These are phyloP conservation scores for Coptodon rendalli DNA, from an alignment of 2,113 vertebrate species.

Conservation along the genomic window DNA sequence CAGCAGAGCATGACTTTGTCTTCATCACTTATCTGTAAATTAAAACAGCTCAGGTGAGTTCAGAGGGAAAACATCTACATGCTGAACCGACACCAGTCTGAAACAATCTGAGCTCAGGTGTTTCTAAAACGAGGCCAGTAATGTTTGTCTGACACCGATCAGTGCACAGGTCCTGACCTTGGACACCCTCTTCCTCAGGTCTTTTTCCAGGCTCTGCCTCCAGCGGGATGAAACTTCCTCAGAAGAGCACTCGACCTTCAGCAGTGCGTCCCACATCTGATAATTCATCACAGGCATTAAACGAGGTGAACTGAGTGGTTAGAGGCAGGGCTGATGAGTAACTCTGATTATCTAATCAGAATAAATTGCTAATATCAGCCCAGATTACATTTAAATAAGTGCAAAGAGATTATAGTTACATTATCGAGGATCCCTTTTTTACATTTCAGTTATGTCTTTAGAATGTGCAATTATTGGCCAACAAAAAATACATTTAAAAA, in stretches of 20 bases:
- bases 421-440: not conserved
- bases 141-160: not conserved
- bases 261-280: conserved; percentile 68
- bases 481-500: not conserved
- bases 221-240: conserved; percentile 43
- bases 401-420: rapidly evolving
- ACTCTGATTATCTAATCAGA: not conserved
- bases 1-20: conserved; percentile 49
- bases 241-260: conserved; percentile 45
- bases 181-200: conserved; percentile 59
- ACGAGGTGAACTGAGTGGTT: not conserved
- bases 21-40: conserved; percentile 29
- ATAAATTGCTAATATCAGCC: not conserved
- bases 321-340: not conserved
- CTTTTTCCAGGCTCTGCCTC: conserved; percentile 27
- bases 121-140: not conserved
- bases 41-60: not conserved
- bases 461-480: not conserved
- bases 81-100: not conserved
- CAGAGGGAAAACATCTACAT: not conserved
- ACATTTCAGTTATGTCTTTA: rapidly evolving
- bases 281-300: not conserved
- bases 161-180: conserved; percentile 15
- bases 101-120: not conserved
- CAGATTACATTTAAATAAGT: not conserved